Evolutionary conservation across 2,888 invertebrate genomes (phyloP).

Genomic region (Ichneumon xanthorius): DNA sequence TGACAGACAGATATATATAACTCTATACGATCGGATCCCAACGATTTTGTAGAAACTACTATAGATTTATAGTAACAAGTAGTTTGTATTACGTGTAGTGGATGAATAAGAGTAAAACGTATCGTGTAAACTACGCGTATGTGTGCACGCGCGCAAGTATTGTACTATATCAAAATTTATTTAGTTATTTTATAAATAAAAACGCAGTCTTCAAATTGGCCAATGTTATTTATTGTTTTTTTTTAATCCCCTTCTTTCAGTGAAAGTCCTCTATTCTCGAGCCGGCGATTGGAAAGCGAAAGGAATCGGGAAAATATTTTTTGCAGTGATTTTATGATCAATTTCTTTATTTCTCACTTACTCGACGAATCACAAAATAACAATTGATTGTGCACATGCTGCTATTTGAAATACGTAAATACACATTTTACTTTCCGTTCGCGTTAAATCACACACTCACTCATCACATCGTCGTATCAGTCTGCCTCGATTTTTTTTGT

Average conservation of each 20-base stretch:
- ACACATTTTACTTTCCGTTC: slow-evolving; percentile 64
- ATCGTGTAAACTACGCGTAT: slow-evolving; percentile 69
- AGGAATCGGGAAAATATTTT: background rate
- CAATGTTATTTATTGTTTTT: slow-evolving; percentile 17
- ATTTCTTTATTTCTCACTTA: slow-evolving; percentile 63
- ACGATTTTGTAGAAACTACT: slow-evolving; percentile 77
- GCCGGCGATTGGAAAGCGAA: background rate
- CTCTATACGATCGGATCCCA: slow-evolving; percentile 74
- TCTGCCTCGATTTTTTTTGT: slow-evolving; percentile 37
- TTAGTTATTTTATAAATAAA: slow-evolving; percentile 80
- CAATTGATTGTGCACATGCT: slow-evolving; percentile 74
- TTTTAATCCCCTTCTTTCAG: background rate
- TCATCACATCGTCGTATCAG: slow-evolving; percentile 46
- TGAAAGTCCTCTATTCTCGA: background rate
- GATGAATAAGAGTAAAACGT: slow-evolving; percentile 68
- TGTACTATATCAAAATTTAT: slow-evolving; percentile 80
- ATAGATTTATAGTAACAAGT: slow-evolving; percentile 58
- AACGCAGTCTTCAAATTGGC: slow-evolving; percentile 31
- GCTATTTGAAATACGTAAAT: slow-evolving; percentile 68
- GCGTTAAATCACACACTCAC: slow-evolving; percentile 51
- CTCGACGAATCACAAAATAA: slow-evolving; percentile 69
- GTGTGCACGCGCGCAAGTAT: slow-evolving; percentile 75
- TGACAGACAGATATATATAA: slow-evolving; percentile 40
- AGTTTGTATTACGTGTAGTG: slow-evolving; percentile 66
- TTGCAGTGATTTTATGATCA: slow-evolving; percentile 35